Conservation (phyloP, 2,888 invertebrate genomes). For the Nebria brevicollis region DNA sequence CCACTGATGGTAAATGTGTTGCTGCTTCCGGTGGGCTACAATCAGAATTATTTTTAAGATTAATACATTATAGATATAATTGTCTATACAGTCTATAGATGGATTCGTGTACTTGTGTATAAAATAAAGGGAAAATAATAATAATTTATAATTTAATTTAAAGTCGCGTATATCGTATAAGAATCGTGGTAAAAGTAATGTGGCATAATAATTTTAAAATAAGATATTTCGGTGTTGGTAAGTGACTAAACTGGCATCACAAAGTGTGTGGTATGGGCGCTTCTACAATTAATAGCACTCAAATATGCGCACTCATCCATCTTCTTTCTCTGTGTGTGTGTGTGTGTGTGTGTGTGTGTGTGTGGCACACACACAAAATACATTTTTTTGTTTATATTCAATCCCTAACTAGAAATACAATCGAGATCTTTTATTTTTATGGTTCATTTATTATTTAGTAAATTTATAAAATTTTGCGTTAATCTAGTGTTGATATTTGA, state of each 20-base stretch:
- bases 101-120: not conserved
- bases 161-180: too few species aligned
- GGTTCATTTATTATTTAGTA: too few species aligned
- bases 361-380: too few species aligned
- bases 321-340: slow-evolving; percentile 49
- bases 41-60: not conserved
- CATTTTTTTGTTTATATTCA: too few species aligned
- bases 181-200: slow-evolving; percentile 6
- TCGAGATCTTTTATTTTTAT: too few species aligned
- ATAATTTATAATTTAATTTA: too few species aligned
- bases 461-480: too few species aligned
- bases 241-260: not conserved
- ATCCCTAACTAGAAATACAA: too few species aligned
- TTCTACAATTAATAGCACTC: slow-evolving; percentile 58
- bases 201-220: slow-evolving; percentile 2
- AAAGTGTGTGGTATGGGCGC: not conserved
- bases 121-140: not conserved
- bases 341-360: too few species aligned
- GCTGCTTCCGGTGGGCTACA: slow-evolving; percentile 47
- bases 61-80: too few species aligned
- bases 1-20: slow-evolving; percentile 49
- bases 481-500: too few species aligned
- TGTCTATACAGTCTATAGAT: too few species aligned
- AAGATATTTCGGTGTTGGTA: slow-evolving; percentile 59
- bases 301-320: slow-evolving; percentile 60